Base-by-base conservation (phyloP, 2,113 vertebrate species). In the Ibidorhyncha struthersii region DNA sequence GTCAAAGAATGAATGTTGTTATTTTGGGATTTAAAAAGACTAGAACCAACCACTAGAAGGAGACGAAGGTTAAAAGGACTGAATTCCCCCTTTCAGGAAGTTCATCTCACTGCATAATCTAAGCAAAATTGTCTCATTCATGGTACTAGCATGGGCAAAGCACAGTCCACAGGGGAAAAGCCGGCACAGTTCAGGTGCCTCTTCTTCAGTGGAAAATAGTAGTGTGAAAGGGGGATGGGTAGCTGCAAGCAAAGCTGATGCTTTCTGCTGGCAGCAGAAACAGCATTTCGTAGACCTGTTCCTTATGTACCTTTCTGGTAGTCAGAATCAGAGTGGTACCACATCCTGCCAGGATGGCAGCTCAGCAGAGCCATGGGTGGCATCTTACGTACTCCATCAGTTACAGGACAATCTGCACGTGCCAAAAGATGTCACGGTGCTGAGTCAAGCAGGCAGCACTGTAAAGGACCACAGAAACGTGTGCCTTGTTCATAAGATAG, bases 1-100 rank as follows among this genome's bases (percentile, higher is more conserved):
- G 58, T 91, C 80, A 92, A 49, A 81, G 80, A 77, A 90, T 85
- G 59, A n/a, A 47, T 70, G 41, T 55, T 89, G 41, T 72, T 95
- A 53, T 73, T 83, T 81, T 21, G 40, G 34, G 40, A 76, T 84
- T 89, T 71, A 18, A 32, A 84, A 92, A 67, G 34, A 38, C 71
- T 22, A 50, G 59, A 85, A 58, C 25, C 40, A 93, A 30, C 20
- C 18, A 43, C 82, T 77, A 55, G 34, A 77, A 84, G 25, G 40
- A 90, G 25, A 61, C 81, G 67, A 86, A 80, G 27, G 43, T 65
- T 88, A 30, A 82, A 78, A 94, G 40, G 53, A 38, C 53, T 40
- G 16, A 84, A 79, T 53, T 79, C 21, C 38, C 15, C 11, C 9
- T 82, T 86, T 25, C 45, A 45, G 63, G 50, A 70, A 89, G 17